Conservation (phyloP, 2,113 vertebrate genomes). For the Prolemur simus region DNA sequence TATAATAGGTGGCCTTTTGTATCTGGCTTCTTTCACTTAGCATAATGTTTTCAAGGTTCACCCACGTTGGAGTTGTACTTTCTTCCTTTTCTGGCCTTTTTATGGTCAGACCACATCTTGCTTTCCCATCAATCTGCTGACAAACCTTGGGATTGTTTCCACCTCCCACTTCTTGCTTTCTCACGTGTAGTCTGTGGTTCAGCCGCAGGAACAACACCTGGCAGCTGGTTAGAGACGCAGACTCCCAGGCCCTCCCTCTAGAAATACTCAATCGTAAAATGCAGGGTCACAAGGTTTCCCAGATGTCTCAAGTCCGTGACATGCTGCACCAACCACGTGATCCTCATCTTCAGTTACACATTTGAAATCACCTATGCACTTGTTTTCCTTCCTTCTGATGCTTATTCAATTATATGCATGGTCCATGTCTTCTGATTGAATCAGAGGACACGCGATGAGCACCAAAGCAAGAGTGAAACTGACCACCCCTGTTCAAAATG, state of each 20-base stretch:
- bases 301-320: background rate
- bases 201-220: background rate
- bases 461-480: background rate
- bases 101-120: background rate
- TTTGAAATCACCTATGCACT: accelerated
- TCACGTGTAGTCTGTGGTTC: background rate
- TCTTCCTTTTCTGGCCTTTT: background rate
- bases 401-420: background rate
- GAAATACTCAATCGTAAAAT: background rate
- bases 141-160: background rate
- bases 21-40: background rate
- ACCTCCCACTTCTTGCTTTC: background rate
- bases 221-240: background rate
- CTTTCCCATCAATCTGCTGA: background rate
- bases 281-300: background rate
- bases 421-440: background rate
- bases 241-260: background rate
- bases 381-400: background rate
- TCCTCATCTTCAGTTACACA: background rate
- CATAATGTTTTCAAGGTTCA: background rate
- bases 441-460: too few relatives aligned
- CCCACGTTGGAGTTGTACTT: background rate
- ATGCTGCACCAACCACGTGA: background rate
- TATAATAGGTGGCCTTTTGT: background rate
- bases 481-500: background rate